Conservation (phyloP, 2,113 vertebrate species). For the Collichthys lucidus region DNA sequence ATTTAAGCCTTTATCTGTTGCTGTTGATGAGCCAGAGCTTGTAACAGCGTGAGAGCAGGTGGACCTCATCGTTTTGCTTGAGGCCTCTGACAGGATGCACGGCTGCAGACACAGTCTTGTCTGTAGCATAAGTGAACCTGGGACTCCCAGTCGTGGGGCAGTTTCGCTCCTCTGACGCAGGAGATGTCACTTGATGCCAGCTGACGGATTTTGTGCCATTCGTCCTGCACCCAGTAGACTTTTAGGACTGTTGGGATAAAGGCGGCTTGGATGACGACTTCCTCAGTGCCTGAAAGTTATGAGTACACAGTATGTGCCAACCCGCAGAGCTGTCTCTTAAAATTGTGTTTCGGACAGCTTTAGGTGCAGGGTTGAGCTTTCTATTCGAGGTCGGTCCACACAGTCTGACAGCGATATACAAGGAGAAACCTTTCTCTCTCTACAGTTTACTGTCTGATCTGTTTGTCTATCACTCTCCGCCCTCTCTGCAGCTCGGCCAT, state of each 20-base stretch:
- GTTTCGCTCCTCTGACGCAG: neutral
- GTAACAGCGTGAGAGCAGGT: constrained; percentile 30
- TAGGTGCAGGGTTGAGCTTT: constrained; percentile 42
- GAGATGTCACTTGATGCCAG: constrained; percentile 18
- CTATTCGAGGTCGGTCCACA: constrained; percentile 21
- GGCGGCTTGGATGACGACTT: constrained; percentile 11
- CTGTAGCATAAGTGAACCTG: constrained; percentile 23
- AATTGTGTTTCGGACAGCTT: constrained; percentile 40
- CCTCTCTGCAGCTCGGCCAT: constrained; percentile 19
- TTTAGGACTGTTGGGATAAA: constrained; percentile 2
- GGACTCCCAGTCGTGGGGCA: neutral
- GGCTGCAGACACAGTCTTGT: constrained; percentile 3
- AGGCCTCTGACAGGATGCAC: constrained; percentile 17
- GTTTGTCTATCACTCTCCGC: constrained; percentile 40
- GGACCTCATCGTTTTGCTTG: constrained; percentile 40
- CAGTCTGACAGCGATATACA: constrained; percentile 37
- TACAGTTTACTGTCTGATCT: constrained; percentile 27
- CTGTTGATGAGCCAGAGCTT: constrained; percentile 26
- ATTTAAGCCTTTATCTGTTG: constrained; percentile 22
- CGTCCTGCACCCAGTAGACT: neutral
- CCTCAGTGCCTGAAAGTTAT: constrained; percentile 24
- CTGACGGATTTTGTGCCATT: neutral
- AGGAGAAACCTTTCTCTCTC: constrained; percentile 39
- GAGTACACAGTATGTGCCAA: constrained; percentile 16
- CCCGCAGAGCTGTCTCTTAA: constrained; percentile 32